Evolutionary conservation across 1,140 invertebrate genomes (phyloP).

Genomic region (Charaxes varanes): DNA sequence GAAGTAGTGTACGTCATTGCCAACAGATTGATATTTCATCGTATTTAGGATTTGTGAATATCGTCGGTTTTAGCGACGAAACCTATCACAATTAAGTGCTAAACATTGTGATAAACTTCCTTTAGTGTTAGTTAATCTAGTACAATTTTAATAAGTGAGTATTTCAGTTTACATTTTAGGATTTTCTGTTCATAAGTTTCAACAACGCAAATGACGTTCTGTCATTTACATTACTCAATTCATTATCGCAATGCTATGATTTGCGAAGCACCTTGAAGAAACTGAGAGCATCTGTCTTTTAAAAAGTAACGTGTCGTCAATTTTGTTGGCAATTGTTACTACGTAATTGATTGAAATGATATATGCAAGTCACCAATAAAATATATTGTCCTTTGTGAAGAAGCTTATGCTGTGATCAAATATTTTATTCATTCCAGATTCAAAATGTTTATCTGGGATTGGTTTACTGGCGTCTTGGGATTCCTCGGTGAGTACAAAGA

Average conservation of each 20-base stretch:
- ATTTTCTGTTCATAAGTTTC: slow-evolving; percentile 38
- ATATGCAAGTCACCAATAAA: slow-evolving; percentile 58
- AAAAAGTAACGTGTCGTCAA: neutral
- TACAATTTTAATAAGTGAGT: slow-evolving; percentile 68
- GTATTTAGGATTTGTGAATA: slow-evolving; percentile 39
- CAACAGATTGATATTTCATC: slow-evolving; percentile 64
- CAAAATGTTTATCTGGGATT: slow-evolving; percentile 98
- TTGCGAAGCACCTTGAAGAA: slow-evolving; percentile 28
- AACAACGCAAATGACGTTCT: slow-evolving; percentile 60
- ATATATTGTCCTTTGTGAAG: slow-evolving; percentile 44
- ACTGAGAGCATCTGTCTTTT: slow-evolving; percentile 23
- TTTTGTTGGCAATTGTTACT: neutral
- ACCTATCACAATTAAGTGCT: slow-evolving; percentile 53
- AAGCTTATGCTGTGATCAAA: slow-evolving; percentile 29
- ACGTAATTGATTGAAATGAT: slow-evolving; percentile 2
- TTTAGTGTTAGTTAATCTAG: slow-evolving; percentile 64
- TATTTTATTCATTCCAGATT: slow-evolving; percentile 55
- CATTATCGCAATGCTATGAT: slow-evolving; percentile 44
- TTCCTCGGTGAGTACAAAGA: slow-evolving; percentile 88
- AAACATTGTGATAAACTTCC: slow-evolving; percentile 63
- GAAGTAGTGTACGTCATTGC: slow-evolving; percentile 68
- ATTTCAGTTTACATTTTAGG: slow-evolving; percentile 34
- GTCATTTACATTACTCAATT: slow-evolving; percentile 66
- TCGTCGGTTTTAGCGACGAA: slow-evolving; percentile 57
- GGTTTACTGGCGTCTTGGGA: slow-evolving; percentile 96